Conservation (phyloP, 2,888 invertebrate species). For the Drosophila cracens region DNA sequence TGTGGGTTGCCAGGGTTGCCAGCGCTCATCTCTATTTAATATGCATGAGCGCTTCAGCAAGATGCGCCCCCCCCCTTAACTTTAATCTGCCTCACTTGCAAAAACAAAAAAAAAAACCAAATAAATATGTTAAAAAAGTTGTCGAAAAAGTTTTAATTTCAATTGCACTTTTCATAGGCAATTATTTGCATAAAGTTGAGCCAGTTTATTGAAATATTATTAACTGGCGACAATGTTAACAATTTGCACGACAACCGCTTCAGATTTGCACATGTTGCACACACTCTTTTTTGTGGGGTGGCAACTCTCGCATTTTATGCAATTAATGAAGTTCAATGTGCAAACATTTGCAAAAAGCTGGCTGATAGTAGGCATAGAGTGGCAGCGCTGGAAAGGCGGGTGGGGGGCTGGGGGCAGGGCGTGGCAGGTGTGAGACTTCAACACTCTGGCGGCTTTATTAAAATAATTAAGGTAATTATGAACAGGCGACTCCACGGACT, state of each 20-base stretch:
- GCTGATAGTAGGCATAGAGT: neutral
- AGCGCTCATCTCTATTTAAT: slow-evolving; percentile 51
- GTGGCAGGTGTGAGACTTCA: slow-evolving; percentile 18
- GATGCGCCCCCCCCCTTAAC: slow-evolving; percentile 5
- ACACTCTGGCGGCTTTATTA: slow-evolving; percentile 69
- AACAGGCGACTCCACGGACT: slow-evolving; percentile 45
- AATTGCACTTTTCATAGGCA: slow-evolving; percentile 17
- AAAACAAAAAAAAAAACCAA: neutral
- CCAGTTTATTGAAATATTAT: slow-evolving; percentile 70
- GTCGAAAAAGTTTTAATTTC: slow-evolving; percentile 10
- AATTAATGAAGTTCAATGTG: slow-evolving; percentile 74
- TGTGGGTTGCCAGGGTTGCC: slow-evolving; percentile 38
- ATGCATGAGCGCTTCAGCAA: slow-evolving; percentile 58
- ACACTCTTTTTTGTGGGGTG: slow-evolving; percentile 3
- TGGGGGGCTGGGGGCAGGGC: neutral
- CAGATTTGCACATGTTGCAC: slow-evolving; percentile 39
- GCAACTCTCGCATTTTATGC: slow-evolving; percentile 39
- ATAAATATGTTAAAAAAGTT: neutral
- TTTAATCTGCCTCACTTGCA: neutral
- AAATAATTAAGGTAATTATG: slow-evolving; percentile 80
- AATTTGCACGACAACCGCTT: slow-evolving; percentile 64
- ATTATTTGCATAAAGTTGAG: slow-evolving; percentile 56
- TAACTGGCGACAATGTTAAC: slow-evolving; percentile 77
- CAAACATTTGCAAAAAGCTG: slow-evolving; percentile 62
- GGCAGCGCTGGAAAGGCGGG: neutral